A percentile compares a stretch with the other conserved stretches of the same genome.
Conservation (phyloP, 30 jellyfish, hydroid and myxozoan species). For the Pseudorhiza aurosa region DNA sequence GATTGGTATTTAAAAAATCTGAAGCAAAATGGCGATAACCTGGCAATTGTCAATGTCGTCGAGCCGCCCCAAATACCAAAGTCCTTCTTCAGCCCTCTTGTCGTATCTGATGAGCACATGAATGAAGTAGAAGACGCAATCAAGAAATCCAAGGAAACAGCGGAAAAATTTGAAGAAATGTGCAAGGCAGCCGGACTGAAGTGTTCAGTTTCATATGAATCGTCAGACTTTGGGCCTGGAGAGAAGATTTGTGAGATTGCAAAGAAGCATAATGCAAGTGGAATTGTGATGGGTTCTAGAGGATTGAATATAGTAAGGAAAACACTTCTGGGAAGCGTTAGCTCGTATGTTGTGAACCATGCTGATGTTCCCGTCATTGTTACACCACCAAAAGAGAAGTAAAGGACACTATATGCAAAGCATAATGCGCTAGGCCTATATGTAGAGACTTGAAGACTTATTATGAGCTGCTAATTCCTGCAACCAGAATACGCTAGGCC, state of each 20-base stretch:
- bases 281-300: constrained; percentile 87
- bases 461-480: no score
- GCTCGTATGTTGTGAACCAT: constrained; percentile 79
- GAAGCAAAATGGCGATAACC: constrained; percentile 58
- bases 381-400: constrained; percentile 62
- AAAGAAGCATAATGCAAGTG: constrained; percentile 63
- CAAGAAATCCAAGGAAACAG: constrained; percentile 34
- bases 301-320: constrained; percentile 77
- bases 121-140: constrained; percentile 55
- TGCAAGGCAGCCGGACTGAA: constrained; percentile 50
- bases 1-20: constrained; percentile 64
- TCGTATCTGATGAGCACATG: constrained; percentile 60
- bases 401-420: no score
- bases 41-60: constrained; percentile 70
- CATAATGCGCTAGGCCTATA: no score
- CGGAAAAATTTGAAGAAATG: constrained; percentile 43
- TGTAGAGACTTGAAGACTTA: no score
- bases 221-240: constrained; percentile 72
- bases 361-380: constrained; percentile 77
- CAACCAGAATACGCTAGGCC: no score
- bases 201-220: constrained; percentile 29
- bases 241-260: constrained; percentile 76
- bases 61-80: constrained; percentile 73
- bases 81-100: constrained; percentile 66
- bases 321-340: constrained; percentile 81